Evolutionary conservation across 2,888 invertebrate species (phyloP).

Genomic region (Malacosoma neustria): DNA sequence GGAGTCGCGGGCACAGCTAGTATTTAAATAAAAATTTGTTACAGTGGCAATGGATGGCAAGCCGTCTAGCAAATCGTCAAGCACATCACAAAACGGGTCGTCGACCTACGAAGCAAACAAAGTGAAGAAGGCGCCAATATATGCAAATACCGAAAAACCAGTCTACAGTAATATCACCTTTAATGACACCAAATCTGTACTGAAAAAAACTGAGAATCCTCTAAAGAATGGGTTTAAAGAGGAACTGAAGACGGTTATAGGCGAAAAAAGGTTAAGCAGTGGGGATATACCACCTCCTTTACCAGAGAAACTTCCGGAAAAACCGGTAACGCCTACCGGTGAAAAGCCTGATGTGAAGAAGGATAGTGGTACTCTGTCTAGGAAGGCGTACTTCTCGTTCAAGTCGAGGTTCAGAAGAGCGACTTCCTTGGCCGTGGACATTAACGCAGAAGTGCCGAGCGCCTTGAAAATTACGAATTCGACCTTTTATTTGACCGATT

Average conservation of each 20-base stretch:
- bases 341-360: slow-evolving; percentile 37
- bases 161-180: slow-evolving; percentile 52
- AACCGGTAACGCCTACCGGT: slow-evolving; percentile 48
- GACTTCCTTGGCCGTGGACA: slow-evolving; percentile 71
- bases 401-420: slow-evolving; percentile 78
- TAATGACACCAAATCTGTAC: slow-evolving; percentile 30
- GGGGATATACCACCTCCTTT: slow-evolving; percentile 49
- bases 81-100: slow-evolving; percentile 26
- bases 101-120: slow-evolving; percentile 38
- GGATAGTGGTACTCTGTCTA: slow-evolving; percentile 53
- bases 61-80: slow-evolving; percentile 39
- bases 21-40: slow-evolving; percentile 13
- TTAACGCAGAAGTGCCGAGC: slow-evolving; percentile 64
- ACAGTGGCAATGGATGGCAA: slow-evolving; percentile 64
- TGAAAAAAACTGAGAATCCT: slow-evolving; percentile 53
- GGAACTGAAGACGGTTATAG: slow-evolving; percentile 53
- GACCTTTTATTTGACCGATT: slow-evolving; percentile 82
- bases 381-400: slow-evolving; percentile 71
- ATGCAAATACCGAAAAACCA: slow-evolving; percentile 50
- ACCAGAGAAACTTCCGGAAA: slow-evolving; percentile 43
- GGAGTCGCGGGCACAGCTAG: too few species aligned
- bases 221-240: slow-evolving; percentile 48
- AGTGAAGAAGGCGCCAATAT: slow-evolving; percentile 40
- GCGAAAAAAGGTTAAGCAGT: slow-evolving; percentile 44
- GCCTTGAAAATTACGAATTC: slow-evolving; percentile 77